These are phyloP conservation scores for Globodera rostochiensis DNA, from an alignment of 1,140 invertebrate genomes.

Conservation along the genomic window DNA sequence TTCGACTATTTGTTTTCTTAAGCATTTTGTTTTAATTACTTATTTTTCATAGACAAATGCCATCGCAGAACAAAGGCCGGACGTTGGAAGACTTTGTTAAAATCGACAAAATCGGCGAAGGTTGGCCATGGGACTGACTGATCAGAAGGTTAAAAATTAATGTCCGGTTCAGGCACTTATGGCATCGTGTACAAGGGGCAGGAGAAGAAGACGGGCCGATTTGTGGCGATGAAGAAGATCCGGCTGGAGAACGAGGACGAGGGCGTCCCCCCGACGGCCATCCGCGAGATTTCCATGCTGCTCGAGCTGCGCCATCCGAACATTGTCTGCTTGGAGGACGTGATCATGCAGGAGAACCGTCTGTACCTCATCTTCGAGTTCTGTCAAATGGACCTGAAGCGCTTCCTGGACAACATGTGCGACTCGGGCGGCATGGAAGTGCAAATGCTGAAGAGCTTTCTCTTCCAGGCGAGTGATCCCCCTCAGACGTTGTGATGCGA, in stretches of 20 bases:
- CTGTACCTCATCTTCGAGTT: constrained; percentile 96
- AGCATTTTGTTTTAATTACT: no score
- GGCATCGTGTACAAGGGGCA: constrained; percentile 89
- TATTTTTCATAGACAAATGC: background rate
- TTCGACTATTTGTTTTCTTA: no score
- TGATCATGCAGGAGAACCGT: constrained; percentile 75
- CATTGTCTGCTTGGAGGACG: constrained; percentile 86
- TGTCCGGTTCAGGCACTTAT: constrained; percentile 77
- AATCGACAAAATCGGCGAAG: constrained; percentile 94
- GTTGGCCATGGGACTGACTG: constrained; percentile 53
- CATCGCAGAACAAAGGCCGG: constrained; percentile 19
- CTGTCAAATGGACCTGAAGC: constrained; percentile 95
- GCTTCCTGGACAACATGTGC: constrained; percentile 87
- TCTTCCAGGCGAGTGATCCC: constrained; percentile 75
- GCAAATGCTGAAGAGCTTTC: constrained; percentile 48
- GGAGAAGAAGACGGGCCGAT: constrained; percentile 81
- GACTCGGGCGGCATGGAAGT: constrained; percentile 46
- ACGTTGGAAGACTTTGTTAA: constrained; percentile 76
- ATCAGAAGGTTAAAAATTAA: background rate
- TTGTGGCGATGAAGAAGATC: constrained; percentile 95
- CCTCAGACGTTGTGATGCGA: background rate
- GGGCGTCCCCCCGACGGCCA: constrained; percentile 89
- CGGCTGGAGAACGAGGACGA: constrained; percentile 86
- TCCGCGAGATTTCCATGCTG: constrained; percentile 87
- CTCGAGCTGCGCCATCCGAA: constrained; percentile 89